Evolutionary conservation across 2,113 vertebrate genomes (phyloP), one percentile per base, ranked within the genome.

Genomic region (Lagenorhynchus albirostris): DNA sequence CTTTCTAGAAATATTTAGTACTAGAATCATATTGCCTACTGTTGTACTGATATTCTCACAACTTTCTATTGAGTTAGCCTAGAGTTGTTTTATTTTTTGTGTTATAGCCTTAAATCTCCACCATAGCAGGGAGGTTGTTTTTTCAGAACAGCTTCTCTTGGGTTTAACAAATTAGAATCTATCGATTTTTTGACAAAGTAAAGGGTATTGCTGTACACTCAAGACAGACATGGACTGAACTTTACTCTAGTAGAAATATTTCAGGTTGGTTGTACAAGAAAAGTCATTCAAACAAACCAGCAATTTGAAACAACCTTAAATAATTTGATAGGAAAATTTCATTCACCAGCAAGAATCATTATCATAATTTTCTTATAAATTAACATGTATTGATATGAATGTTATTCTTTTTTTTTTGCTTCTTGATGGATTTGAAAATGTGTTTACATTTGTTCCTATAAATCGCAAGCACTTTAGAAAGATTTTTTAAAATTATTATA

Each of bases 111-210:
- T 74, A 68, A 91, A 84, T 68, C 5, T 93, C 60, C 29, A 92
- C 9, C 36, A 38, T 0, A 89, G 21, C 8, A 87, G 13, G 84
- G 4, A 79, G 13, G 13, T 33, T 62, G 8, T 20, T 53, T 81
- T 89, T 83, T 47, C 18, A 79, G 74, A 89, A 50, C 15, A 77
- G 12, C 8, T 89, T 94, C 29, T 79, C 21, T 50, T 8, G 55
- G 15, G 47, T 63, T 97, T 96, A 92, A 68, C 67, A 93, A 90
- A 94, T 88, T 92, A 94, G 15, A 91, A 73, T 85, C 38, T 74
- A 89, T 67, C 44, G 36, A 44, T 88, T 95, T 90, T 58, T 67
- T n/a, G 23, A 83, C 83, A 92, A 87, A 81, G 12, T 67, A 91
- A 96, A 97, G 31, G 7, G 14, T 68, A 79, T 89, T 83, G 38